Evolutionary conservation across 2,113 vertebrate species (phyloP), one percentile per base, ranked within the genome.

Genomic region (Coreoperca whiteheadi): DNA sequence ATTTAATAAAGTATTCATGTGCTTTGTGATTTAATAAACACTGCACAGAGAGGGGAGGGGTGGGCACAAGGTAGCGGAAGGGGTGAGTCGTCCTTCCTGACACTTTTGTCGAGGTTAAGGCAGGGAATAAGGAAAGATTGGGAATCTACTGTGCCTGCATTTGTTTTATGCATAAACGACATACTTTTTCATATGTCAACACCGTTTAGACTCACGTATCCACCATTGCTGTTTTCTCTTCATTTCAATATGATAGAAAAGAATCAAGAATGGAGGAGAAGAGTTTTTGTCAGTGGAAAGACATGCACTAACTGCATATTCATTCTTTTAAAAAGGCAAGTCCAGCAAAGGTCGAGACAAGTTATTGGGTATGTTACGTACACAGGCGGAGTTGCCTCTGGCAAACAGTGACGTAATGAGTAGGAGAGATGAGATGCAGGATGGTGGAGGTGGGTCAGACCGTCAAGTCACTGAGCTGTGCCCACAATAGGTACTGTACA

Each of bases 1-100:
- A 85, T 93, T 90, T 87, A 91, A 92, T 90, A 87, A 91, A 88
- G 85, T 69, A 61, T 82, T 81, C 89, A 82, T 84, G 89, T 84
- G 84, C 66, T 79, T 53, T 76, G 66, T 89, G 90, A 94, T 93
- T 93, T 90, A 92, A 93, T 93, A 91, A 93, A 92, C 79, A 87
- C 20, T 18, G 64, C 46, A 56, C 53, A 8, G 54, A 25, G 41
- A 57, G 53, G 69, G 23, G 21, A 18, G 25, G 53, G 53, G 64
- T 30, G 34, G 25, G 76, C 25, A 74, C 48, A 63, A 67, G 68
- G 46, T 79, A 50, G 72, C 78, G 61, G 43, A 82, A 59, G 68
- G 37, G 64, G 37, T n/a, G 59, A 51, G 51, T 51, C 16, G 18
- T 64, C 84, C n/a, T 43, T 57, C 48, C 56, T 77, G 74, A 30